phyloP scores from a whole-genome alignment of 64 coral and sea anemone genomes.

The Trachythela sp. region DNA sequence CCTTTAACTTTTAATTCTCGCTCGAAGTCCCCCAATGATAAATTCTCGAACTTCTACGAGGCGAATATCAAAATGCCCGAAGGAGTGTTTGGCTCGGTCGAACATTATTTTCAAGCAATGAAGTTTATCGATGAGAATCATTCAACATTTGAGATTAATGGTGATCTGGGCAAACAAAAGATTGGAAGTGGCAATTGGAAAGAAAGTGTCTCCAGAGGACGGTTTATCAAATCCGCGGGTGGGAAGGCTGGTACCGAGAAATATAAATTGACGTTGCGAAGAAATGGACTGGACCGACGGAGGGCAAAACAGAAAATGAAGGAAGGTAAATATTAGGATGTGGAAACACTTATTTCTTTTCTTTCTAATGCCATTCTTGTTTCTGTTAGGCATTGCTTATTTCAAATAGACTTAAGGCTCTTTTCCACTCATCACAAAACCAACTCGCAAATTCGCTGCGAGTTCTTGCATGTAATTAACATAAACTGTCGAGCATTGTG shows the following conservation, averaged over 20 bases:
- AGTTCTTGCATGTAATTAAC: too few relatives aligned
- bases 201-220: slow-evolving; percentile 42
- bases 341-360: not conserved
- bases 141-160: slow-evolving; percentile 54
- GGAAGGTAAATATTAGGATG: not conserved
- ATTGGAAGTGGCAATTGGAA: not conserved
- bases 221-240: slow-evolving; percentile 68
- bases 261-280: slow-evolving; percentile 40
- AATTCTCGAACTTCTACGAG: slow-evolving; percentile 74
- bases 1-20: slow-evolving; percentile 73
- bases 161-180: slow-evolving; percentile 42
- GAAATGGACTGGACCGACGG: slow-evolving; percentile 61
- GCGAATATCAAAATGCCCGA: slow-evolving; percentile 67
- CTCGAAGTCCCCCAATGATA: slow-evolving; percentile 52
- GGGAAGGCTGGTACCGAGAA: slow-evolving; percentile 66
- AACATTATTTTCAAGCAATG: slow-evolving; percentile 90
- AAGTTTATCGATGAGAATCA: slow-evolving; percentile 71
- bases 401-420: too few relatives aligned
- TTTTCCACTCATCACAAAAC: too few relatives aligned
- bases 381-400: too few relatives aligned
- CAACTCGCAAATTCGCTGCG: too few relatives aligned
- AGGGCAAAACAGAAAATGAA: slow-evolving; percentile 64
- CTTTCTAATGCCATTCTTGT: not conserved
- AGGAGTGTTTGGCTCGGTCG: slow-evolving; percentile 82
- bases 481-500: too few relatives aligned